Base-by-base conservation (phyloP, 2,888 invertebrate genomes). In the Nycteola revayana region DNA sequence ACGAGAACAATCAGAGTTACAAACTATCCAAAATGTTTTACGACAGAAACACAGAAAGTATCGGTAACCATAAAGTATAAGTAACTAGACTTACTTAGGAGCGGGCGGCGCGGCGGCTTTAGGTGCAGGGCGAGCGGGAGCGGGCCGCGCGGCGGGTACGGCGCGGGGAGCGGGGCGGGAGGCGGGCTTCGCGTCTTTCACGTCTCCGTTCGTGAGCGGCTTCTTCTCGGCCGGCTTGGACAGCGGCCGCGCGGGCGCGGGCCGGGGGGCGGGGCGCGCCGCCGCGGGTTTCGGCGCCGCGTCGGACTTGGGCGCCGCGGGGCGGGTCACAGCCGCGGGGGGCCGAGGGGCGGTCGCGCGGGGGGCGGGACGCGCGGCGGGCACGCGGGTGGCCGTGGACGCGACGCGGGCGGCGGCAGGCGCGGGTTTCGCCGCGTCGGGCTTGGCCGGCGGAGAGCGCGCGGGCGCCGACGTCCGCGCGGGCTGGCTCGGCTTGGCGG, bases 141-240 rank as follows among this genome's bases (percentile, higher is more conserved):
- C 7, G 2, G 21, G 52, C 35, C 68, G 53, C 36, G 74, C 45
- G 35, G 69, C 41, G 34, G 38, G 67, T 39, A 47, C 41, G 34
- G 49, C 27, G 37, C 49, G 49, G 43, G 61, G 40, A 43, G 65
- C 47, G 24, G 61, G 26, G 41, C 57, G 42, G 8, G 69, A 60
- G 30, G 49, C 60, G 9, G 49, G 73, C 39, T 61, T 69, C 1
- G 42, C 39, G 11, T 70, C 66, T 60, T 90, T 90, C 1, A 72
- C 78, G 29, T 92, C 92, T 7, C 91, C 92, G 56, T 91, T 92
- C 1, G 87, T 60, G 5, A 90, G 65, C 0, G 91, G 83, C 60
- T 91, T 91, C 60, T 85, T 91, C 11, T 90, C 90, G 0, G 66
- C 51, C 4, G 65, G 60, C 32, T 67, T 67, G 10, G 62, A 56